A percentile compares a stretch with the other conserved stretches of the same genome.
phyloP scores from a whole-genome alignment of 2,797 vertebrate species.

The Buphagus erythrorhynchus region DNA sequence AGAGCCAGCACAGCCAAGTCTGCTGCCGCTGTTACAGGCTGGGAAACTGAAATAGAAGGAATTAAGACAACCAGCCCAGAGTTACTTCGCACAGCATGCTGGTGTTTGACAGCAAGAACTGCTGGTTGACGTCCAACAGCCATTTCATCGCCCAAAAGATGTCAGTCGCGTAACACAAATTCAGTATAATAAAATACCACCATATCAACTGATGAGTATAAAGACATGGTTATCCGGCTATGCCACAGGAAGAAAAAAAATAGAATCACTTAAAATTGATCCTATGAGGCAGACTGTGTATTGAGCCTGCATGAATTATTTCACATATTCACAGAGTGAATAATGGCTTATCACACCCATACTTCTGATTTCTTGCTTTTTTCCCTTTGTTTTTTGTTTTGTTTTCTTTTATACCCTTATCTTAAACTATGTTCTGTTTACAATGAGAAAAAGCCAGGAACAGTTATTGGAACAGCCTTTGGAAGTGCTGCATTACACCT shows the following conservation, averaged over 20 bases:
- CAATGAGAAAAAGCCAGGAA: neutral
- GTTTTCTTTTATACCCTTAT: neutral
- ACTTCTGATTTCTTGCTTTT: neutral
- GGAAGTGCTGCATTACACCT: neutral
- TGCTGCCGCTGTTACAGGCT: neutral
- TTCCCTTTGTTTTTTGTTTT: neutral
- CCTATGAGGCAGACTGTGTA: neutral
- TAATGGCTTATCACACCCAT: neutral
- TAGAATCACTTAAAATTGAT: neutral
- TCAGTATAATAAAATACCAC: neutral
- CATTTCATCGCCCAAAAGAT: neutral
- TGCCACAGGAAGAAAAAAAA: neutral
- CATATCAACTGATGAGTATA: neutral
- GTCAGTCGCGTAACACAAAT: neutral
- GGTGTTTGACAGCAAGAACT: neutral
- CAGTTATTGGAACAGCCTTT: neutral
- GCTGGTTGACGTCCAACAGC: neutral
- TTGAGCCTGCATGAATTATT: neutral
- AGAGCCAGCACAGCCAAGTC: neutral
- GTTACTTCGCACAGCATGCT: rapidly evolving
- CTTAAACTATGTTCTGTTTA: neutral
- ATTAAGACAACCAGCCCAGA: neutral
- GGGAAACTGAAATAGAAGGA: neutral
- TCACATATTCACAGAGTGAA: neutral
- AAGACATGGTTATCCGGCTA: neutral